Conservation (phyloP, 1,140 invertebrate genomes). For the Drosophila serrata region DNA sequence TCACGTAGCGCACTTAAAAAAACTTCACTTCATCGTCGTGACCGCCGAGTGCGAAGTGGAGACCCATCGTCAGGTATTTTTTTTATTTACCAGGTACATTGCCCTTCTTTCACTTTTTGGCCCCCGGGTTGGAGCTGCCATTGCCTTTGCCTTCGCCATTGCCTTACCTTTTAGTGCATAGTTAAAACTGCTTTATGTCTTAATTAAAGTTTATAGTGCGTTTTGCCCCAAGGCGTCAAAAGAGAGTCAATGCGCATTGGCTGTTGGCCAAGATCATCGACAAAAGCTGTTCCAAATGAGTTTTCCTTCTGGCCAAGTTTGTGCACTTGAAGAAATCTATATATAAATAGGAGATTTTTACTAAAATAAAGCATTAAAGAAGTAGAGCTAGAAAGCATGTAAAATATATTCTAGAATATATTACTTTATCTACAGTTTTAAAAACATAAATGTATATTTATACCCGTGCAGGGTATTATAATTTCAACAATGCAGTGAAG, state of each 20-base stretch:
- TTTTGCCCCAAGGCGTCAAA: slow-evolving; percentile 75
- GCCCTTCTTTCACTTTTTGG: slow-evolving; percentile 71
- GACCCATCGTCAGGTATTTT: slow-evolving; percentile 29
- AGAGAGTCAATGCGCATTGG: slow-evolving; percentile 71
- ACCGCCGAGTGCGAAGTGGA: slow-evolving; percentile 25
- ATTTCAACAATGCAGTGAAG: no score
- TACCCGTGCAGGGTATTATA: no score
- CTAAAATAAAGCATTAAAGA: not conserved
- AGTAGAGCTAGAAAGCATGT: not conserved
- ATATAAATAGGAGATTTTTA: not conserved
- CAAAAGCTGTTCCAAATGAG: slow-evolving; percentile 64
- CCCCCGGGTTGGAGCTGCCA: slow-evolving; percentile 7
- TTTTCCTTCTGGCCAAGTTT: slow-evolving; percentile 33
- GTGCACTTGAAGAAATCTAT: not conserved
- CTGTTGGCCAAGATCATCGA: slow-evolving; percentile 60
- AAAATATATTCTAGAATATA: not conserved
- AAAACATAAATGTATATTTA: no score
- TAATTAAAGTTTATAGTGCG: slow-evolving; percentile 81
- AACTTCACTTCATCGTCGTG: slow-evolving; percentile 26
- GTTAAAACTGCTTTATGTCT: slow-evolving; percentile 80
- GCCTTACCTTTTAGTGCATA: slow-evolving; percentile 63
- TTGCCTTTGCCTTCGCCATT: not conserved
- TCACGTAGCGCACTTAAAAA: slow-evolving; percentile 57
- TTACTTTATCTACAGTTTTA: no score
- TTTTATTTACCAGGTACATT: slow-evolving; percentile 38